Percentiles rank a stretch among this genome's conserved stretches.
Evolutionary conservation across 2,888 invertebrate species (phyloP).

Genomic region (Brachylomia viminalis): DNA sequence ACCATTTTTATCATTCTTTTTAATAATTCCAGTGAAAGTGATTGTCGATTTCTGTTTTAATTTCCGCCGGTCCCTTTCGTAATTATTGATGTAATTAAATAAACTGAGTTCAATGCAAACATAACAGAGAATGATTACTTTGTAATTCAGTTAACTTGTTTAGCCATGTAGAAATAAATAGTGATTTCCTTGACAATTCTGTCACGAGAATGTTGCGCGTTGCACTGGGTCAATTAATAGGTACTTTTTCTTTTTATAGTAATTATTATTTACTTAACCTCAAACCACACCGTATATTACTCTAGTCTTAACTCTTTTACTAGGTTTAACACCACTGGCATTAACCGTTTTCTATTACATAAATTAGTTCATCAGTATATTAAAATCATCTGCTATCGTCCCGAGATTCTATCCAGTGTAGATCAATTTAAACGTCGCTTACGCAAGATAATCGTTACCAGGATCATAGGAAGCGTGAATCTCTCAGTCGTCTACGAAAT

Average conservation of each 20-base stretch:
- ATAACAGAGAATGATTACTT: slow-evolving; percentile 13
- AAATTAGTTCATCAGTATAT: not conserved
- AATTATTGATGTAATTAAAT: slow-evolving; percentile 39
- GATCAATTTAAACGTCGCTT: slow-evolving; percentile 41
- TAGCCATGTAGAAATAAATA: slow-evolving; percentile 9
- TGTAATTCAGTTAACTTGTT: slow-evolving; percentile 21
- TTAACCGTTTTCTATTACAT: not conserved
- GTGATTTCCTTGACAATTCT: slow-evolving; percentile 34
- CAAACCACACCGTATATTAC: not conserved
- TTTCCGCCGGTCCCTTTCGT: slow-evolving; percentile 43
- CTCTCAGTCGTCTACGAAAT: slow-evolving; percentile 26
- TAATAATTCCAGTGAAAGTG: slow-evolving; percentile 58
- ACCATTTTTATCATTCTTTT: slow-evolving; percentile 44
- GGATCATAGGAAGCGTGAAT: slow-evolving; percentile 43
- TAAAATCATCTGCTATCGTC: slow-evolving; percentile 3
- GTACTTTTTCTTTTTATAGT: not conserved
- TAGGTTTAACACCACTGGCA: not conserved
- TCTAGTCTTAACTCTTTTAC: not conserved
- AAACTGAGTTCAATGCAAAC: slow-evolving; percentile 20
- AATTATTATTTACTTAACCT: not conserved
- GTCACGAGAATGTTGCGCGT: not conserved
- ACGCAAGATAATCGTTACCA: slow-evolving; percentile 19
- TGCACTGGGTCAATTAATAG: not conserved
- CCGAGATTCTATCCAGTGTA: slow-evolving; percentile 13
- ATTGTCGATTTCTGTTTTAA: slow-evolving; percentile 37